Conservation (phyloP, 2,797 vertebrate species). For the Coendou prehensilis region DNA sequence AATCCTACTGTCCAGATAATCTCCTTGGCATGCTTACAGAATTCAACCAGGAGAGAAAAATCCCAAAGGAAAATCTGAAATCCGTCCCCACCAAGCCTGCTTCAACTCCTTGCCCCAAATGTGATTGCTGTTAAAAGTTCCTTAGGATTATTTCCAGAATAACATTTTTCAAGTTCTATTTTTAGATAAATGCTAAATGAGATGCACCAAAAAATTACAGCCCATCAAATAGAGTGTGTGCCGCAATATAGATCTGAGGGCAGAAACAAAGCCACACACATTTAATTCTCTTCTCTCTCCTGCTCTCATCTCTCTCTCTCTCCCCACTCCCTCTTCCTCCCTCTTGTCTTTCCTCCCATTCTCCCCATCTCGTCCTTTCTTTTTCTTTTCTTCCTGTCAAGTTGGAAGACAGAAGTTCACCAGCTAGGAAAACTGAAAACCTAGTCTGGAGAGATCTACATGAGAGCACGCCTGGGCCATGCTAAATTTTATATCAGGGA, state of each 20-base stretch:
- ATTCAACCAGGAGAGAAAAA: conserved; percentile 24
- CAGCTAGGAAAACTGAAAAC: background rate
- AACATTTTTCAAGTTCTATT: background rate
- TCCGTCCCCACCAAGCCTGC: background rate
- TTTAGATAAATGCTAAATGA: conserved; percentile 14
- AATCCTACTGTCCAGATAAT: background rate
- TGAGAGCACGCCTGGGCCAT: background rate
- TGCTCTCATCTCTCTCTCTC: background rate
- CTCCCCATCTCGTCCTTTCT: background rate
- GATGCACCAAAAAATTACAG: background rate
- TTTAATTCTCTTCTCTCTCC: background rate
- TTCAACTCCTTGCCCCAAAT: background rate
- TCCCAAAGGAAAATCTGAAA: background rate
- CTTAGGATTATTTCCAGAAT: conserved; percentile 30
- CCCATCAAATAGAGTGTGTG: background rate
- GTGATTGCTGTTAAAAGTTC: background rate
- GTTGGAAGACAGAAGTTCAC: background rate
- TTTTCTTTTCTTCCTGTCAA: background rate
- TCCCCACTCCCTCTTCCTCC: too few species aligned
- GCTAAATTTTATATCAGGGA: background rate
- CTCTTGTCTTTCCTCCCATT: background rate
- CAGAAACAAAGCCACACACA: background rate
- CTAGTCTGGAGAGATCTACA: background rate
- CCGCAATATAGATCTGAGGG: background rate
- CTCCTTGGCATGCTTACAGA: background rate